phyloP scores from a whole-genome alignment of 2,888 invertebrate genomes.

The Junonia oenone region DNA sequence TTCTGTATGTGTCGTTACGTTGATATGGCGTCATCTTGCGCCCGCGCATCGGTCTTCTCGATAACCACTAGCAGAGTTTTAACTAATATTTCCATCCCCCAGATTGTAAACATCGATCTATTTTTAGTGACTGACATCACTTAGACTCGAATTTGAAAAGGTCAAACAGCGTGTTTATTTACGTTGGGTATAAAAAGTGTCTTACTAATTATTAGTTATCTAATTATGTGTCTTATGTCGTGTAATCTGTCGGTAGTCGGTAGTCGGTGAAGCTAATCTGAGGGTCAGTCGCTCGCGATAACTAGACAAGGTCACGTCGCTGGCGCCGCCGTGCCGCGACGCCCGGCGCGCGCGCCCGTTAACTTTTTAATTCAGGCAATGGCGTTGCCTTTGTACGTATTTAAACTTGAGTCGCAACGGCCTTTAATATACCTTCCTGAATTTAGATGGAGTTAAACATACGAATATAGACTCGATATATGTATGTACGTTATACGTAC shows the following conservation, averaged over 20 bases:
- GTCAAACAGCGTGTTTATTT: conserved; percentile 20
- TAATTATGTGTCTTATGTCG: not conserved
- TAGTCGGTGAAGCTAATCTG: conserved; percentile 51
- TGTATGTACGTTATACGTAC: not conserved
- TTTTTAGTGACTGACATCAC: conserved; percentile 66
- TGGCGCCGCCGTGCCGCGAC: conserved; percentile 66
- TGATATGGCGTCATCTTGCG: conserved; percentile 50
- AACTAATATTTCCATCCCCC: conserved; percentile 40
- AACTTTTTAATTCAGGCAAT: conserved; percentile 72
- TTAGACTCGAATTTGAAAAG: conserved; percentile 47
- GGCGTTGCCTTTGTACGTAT: conserved; percentile 56
- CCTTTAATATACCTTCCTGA: conserved; percentile 33
- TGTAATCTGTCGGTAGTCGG: not conserved
- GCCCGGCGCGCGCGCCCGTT: conserved; percentile 51
- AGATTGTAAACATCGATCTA: conserved; percentile 65
- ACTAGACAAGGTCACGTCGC: conserved; percentile 75
- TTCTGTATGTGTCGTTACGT: conserved; percentile 61
- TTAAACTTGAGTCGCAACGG: conserved; percentile 37
- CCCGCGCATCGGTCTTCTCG: conserved; percentile 14
- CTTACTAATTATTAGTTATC: too few relatives aligned
- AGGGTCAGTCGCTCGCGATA: conserved; percentile 73
- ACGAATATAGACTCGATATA: not conserved
- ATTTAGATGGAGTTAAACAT: conserved; percentile 24
- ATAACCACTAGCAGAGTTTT: conserved; percentile 10
- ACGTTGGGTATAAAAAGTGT: too few relatives aligned